These are phyloP conservation scores for Ailurus styani DNA, from an alignment of 2,113 vertebrate genomes.

Conservation along the genomic window DNA sequence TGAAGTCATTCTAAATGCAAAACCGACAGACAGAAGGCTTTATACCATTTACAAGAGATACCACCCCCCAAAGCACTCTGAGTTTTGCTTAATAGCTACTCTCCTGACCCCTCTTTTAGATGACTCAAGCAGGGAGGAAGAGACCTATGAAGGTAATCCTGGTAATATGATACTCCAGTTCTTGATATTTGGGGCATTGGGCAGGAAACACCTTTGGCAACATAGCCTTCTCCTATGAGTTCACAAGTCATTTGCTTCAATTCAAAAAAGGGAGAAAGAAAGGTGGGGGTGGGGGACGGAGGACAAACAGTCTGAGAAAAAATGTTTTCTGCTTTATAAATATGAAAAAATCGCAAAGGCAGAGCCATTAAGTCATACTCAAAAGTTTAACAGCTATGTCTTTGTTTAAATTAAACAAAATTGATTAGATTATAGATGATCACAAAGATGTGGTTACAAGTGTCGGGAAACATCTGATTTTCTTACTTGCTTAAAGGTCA, in stretches of 20 bases:
- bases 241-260: background rate
- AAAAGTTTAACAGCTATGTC: background rate
- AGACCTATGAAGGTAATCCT: background rate
- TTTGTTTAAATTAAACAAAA: background rate
- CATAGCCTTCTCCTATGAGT: background rate
- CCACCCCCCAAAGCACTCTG: background rate
- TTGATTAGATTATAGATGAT: background rate
- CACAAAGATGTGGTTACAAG: background rate
- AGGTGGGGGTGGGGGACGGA: too few species aligned
- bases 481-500: background rate
- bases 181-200: background rate
- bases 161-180: background rate
- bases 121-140: background rate
- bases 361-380: background rate
- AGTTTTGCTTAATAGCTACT: background rate
- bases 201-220: background rate
- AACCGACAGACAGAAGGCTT: background rate
- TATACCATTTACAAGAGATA: too few species aligned
- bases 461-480: background rate
- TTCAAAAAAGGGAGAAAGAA: background rate
- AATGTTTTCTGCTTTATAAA: background rate
- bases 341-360: background rate
- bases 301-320: background rate
- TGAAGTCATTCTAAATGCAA: background rate
- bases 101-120: too few species aligned